A percentile compares a stretch with the other conserved stretches of the same genome.
phyloP scores from a whole-genome alignment of 1,140 invertebrate genomes.

The Melanaphis sacchari region DNA sequence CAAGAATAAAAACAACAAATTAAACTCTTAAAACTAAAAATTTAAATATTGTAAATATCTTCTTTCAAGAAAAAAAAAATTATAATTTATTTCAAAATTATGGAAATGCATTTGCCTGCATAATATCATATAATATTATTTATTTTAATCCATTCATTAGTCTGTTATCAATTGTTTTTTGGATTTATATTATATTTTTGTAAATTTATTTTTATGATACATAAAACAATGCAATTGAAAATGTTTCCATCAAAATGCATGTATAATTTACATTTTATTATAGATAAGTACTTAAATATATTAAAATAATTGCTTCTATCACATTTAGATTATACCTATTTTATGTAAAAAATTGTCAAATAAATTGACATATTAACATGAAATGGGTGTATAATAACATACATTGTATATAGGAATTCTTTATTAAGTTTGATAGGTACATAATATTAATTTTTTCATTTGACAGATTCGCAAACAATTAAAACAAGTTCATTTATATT shows the following conservation, averaged over 20 bases:
- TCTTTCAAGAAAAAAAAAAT: neutral
- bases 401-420: neutral
- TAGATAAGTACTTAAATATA: neutral
- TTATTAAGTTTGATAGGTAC: neutral
- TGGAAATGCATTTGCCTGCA: neutral
- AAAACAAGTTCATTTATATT: neutral
- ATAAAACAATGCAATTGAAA: neutral
- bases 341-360: neutral
- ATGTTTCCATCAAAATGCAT: neutral
- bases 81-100: neutral
- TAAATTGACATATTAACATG: neutral
- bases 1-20: neutral
- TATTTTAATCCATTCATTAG: neutral
- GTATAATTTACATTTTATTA: neutral
- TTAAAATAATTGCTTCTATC: neutral
- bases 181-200: too few relatives aligned
- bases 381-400: too few relatives aligned
- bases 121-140: neutral
- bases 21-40: neutral
- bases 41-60: neutral
- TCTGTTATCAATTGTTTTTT: neutral
- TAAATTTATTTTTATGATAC: too few relatives aligned
- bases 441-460: neutral
- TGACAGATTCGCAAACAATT: neutral
- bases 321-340: neutral